Conservation (phyloP, 2,888 invertebrate species). For the Polyploca ridens region DNA sequence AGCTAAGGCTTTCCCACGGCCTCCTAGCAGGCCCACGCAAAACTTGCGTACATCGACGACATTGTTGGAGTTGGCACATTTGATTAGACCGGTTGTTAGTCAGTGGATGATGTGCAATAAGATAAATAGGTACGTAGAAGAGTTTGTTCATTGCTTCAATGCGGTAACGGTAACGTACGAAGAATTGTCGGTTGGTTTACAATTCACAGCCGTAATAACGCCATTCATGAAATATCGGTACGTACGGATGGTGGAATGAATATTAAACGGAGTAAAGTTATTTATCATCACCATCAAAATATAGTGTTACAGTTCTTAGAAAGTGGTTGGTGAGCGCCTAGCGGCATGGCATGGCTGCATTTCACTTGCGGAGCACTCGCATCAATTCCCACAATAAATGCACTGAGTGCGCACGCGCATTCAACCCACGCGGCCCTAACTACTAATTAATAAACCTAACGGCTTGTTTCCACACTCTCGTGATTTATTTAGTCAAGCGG, state of each 20-base stretch:
- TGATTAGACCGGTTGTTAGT: slow-evolving; percentile 22
- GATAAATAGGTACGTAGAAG: neutral
- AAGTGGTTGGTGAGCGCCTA: slow-evolving; percentile 36
- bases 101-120: slow-evolving; percentile 30
- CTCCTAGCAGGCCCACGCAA: slow-evolving; percentile 55
- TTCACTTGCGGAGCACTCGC: slow-evolving; percentile 54
- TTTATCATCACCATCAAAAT: slow-evolving; percentile 17
- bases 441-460: slow-evolving; percentile 75
- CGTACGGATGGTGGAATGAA: neutral
- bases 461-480: slow-evolving; percentile 62
- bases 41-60: slow-evolving; percentile 54
- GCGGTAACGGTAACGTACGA: neutral
- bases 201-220: neutral
- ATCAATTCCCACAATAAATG: slow-evolving; percentile 62
- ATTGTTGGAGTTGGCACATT: slow-evolving; percentile 38
- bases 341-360: slow-evolving; percentile 40
- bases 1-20: slow-evolving; percentile 72
- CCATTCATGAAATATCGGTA: neutral
- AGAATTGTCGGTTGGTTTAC: neutral
- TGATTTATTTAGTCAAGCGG: slow-evolving; percentile 59
- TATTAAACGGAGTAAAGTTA: slow-evolving; percentile 2
- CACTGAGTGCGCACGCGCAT: slow-evolving; percentile 57
- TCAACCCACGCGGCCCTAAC: slow-evolving; percentile 67
- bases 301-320: slow-evolving; percentile 40
- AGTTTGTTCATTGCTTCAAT: neutral